Percentiles rank a stretch among this genome's conserved stretches.
Conservation (phyloP, 2,797 vertebrate species). For the Trachurus trachurus region DNA sequence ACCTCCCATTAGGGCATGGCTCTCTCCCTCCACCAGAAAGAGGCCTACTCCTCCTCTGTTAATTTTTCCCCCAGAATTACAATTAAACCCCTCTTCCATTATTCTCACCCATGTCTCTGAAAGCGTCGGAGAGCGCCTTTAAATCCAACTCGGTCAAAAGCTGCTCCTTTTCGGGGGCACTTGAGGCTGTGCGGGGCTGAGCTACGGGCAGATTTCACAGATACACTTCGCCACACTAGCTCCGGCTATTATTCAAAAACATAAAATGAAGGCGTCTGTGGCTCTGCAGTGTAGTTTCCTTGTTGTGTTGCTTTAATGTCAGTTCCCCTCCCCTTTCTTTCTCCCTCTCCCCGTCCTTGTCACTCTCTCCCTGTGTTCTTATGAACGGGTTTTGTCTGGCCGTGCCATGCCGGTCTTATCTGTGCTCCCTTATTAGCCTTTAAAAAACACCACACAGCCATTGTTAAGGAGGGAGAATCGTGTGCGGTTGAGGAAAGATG, state of each 20-base stretch:
- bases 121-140: slow-evolving; percentile 72
- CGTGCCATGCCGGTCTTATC: slow-evolving; percentile 43
- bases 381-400: slow-evolving; percentile 30
- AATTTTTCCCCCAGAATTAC: slow-evolving; percentile 67
- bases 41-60: slow-evolving; percentile 75
- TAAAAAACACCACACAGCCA: neutral
- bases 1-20: slow-evolving; percentile 58
- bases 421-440: neutral
- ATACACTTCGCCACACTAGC: slow-evolving; percentile 70
- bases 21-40: slow-evolving; percentile 57
- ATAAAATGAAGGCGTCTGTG: slow-evolving; percentile 85
- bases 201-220: slow-evolving; percentile 53
- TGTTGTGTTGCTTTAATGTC: slow-evolving; percentile 89
- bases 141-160: slow-evolving; percentile 60
- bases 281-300: slow-evolving; percentile 84
- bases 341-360: slow-evolving; percentile 82
- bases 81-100: slow-evolving; percentile 69
- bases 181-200: slow-evolving; percentile 28
- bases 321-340: slow-evolving; percentile 86
- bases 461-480: too few relatives aligned
- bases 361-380: slow-evolving; percentile 73
- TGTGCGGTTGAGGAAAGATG: too few relatives aligned
- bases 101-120: slow-evolving; percentile 87
- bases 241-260: slow-evolving; percentile 84
- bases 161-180: slow-evolving; percentile 56